Percentiles rank a stretch among this genome's conserved stretches.
Evolutionary conservation across 2,888 invertebrate species (phyloP).

Genomic region (Beris morrisii): DNA sequence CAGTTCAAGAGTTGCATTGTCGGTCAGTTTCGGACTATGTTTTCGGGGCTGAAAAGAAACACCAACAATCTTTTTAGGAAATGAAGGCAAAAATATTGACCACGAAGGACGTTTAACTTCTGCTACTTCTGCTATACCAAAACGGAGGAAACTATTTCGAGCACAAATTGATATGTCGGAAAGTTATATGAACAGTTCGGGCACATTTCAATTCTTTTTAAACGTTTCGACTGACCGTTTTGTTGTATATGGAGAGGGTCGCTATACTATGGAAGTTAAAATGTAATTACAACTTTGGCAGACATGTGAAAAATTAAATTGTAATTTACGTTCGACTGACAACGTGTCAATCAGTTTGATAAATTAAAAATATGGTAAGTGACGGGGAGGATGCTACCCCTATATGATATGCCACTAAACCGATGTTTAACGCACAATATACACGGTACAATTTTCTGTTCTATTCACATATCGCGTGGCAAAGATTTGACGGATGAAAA

Average conservation of each 20-base stretch:
- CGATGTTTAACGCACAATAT: conserved; percentile 11
- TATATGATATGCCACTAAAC: not conserved
- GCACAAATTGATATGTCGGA: conserved; percentile 34
- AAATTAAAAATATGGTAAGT: conserved; percentile 33
- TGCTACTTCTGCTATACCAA: not conserved
- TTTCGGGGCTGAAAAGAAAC: not conserved
- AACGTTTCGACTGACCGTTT: conserved; percentile 15
- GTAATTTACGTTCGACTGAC: conserved; percentile 33
- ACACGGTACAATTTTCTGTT: conserved; percentile 13
- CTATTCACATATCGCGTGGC: conserved; percentile 16
- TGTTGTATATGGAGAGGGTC: not conserved
- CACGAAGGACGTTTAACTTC: not conserved
- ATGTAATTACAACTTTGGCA: conserved; percentile 37
- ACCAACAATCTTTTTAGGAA: not conserved
- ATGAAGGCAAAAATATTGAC: conserved; percentile 32
- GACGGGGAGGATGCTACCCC: not conserved
- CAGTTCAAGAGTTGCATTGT: conserved; percentile 17
- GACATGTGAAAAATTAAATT: conserved; percentile 35
- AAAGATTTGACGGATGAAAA: conserved; percentile 15
- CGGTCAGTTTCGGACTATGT: not conserved
- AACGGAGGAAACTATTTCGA: not conserved
- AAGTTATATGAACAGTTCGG: conserved; percentile 27
- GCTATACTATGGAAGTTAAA: conserved; percentile 15
- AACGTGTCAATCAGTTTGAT: conserved; percentile 38
- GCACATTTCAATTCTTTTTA: conserved; percentile 33